Base-by-base conservation (phyloP, 2,797 vertebrate species). In the Sebastiscus albofasciatus region DNA sequence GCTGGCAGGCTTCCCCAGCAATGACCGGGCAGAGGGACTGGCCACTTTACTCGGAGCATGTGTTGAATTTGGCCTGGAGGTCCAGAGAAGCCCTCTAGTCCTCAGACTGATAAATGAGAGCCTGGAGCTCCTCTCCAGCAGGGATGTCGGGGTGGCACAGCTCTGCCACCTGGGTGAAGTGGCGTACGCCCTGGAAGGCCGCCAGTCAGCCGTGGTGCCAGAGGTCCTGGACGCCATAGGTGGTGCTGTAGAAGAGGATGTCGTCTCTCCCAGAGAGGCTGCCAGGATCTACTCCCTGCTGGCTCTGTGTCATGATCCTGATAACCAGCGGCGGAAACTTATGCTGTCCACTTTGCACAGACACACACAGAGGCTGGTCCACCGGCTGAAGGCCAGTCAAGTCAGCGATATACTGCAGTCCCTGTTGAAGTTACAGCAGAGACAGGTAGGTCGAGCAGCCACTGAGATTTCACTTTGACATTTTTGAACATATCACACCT, bases 131-230 rank as follows among this genome's bases (percentile, higher is more conserved):
- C 61, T 89, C 16, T 60, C 66, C 66, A 56, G 1, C 9, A 34
- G 72, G 75, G 79, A 72, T 36, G 2, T 82, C 0, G n/a, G 34
- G 59, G 71, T 88, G 74, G 1, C 46, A 3, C 84, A 85, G 80
- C 86, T 89, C 20, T 88, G 86, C 78, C 72, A 56, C 73, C 77
- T 87, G 74, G 86, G 82, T 1, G 67, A 85, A 69, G 74, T 85
- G 82, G 84, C 79, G 0, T 26, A 36, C 2, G 10, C 54, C 66
- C 62, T 87, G 71, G 76, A 74, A 60, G 85, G 79, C 27, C 8
- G 18, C 20, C 68, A 34, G 72, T 81, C 81, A 18, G 55, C 26
- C 29, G 2, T 72, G 72, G 56, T 70, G 55, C 27, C 58, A n/a
- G 58, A 72, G 68, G 83, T 86, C 31, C 46, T 89, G 65, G 70